A percentile compares a stretch with the other conserved stretches of the same genome.
These are phyloP conservation scores for Corythornis cristatus DNA, from an alignment of 2,113 vertebrate genomes.

Conservation along the genomic window DNA sequence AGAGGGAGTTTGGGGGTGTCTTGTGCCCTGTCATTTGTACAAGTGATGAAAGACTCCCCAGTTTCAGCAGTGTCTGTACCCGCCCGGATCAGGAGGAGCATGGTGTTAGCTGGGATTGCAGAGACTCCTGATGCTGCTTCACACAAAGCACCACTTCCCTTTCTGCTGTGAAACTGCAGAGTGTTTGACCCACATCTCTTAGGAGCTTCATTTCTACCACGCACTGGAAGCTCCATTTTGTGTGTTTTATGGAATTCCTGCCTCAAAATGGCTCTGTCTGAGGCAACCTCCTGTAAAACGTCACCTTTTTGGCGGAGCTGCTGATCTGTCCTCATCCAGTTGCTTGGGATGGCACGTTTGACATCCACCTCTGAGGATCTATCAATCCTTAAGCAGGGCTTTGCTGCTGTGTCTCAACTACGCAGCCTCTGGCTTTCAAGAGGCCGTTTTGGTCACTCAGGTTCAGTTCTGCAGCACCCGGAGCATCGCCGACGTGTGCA, in stretches of 20 bases:
- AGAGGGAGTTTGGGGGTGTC: not conserved
- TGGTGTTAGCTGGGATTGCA: fast-evolving
- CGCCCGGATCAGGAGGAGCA: not conserved
- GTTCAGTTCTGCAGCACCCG: fast-evolving
- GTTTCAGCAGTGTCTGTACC: not conserved
- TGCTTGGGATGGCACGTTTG: not conserved
- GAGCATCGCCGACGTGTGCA: fast-evolving
- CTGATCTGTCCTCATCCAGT: not conserved
- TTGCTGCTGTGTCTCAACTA: not conserved
- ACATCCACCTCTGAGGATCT: not conserved
- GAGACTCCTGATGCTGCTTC: not conserved
- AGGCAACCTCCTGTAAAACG: not conserved
- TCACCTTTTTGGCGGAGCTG: not conserved
- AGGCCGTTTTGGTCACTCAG: fast-evolving
- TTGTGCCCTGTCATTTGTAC: not conserved
- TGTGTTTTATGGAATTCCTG: not conserved
- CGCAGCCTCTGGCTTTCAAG: not conserved
- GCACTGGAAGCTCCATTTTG: not conserved
- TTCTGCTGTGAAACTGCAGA: not conserved
- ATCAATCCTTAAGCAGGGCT: not conserved
- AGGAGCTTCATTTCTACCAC: fast-evolving
- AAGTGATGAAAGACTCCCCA: not conserved
- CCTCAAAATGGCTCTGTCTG: not conserved
- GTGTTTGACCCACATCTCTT: not conserved
- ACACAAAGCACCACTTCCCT: not conserved